Percentiles rank a stretch among this genome's conserved stretches.
Evolutionary conservation across 2,113 vertebrate species (phyloP).

Genomic region (Neodontobutis hainanensis): DNA sequence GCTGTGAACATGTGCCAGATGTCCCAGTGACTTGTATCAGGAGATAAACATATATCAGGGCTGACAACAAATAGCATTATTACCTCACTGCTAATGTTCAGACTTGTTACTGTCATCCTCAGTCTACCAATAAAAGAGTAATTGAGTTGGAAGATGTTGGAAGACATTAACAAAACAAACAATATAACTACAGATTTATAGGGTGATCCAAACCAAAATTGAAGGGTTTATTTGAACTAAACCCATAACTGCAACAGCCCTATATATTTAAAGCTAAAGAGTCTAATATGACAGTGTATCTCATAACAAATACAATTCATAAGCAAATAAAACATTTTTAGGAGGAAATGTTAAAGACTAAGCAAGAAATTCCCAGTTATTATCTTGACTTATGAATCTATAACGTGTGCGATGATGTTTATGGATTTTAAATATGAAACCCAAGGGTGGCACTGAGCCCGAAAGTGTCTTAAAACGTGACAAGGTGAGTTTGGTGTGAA

Average conservation of each 20-base stretch:
- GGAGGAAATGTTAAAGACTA: not conserved
- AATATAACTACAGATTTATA: constrained; percentile 1
- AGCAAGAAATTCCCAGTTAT: constrained; percentile 4
- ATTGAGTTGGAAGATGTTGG: too few species aligned
- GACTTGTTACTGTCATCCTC: too few species aligned
- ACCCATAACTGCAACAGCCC: not conserved
- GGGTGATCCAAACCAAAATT: not conserved
- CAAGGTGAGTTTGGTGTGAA: constrained; percentile 61
- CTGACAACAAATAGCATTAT: too few species aligned
- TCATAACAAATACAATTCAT: constrained; percentile 9
- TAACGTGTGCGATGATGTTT: not conserved
- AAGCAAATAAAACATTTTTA: constrained; percentile 13
- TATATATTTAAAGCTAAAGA: not conserved
- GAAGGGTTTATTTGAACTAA: not conserved
- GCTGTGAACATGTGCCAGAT: too few species aligned
- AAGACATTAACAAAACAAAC: too few species aligned
- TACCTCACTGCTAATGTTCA: too few species aligned
- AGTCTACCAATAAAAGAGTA: too few species aligned
- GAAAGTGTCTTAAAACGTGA: constrained; percentile 46
- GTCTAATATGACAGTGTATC: not conserved
- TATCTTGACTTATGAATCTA: not conserved
- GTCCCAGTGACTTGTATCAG: too few species aligned
- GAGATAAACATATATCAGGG: too few species aligned
- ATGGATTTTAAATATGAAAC: not conserved
- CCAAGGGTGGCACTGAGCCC: constrained; percentile 8